Conservation (phyloP, 2,888 invertebrate genomes). For the Azorinus chamasolen region DNA sequence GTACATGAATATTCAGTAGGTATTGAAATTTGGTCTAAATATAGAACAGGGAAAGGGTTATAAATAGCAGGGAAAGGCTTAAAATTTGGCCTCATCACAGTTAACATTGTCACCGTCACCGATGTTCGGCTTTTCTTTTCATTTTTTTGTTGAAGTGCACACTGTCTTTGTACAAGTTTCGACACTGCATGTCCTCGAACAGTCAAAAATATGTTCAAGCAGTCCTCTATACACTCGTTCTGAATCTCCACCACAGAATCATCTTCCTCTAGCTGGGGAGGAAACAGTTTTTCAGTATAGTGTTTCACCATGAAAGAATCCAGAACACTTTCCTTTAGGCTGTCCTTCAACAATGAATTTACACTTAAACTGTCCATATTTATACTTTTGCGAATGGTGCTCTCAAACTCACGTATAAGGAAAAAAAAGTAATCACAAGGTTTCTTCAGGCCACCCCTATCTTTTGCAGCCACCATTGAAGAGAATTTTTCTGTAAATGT, state of each 20-base stretch:
- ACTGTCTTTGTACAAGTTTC: neutral
- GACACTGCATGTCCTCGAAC: neutral
- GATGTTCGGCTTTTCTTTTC: neutral
- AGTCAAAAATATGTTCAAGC: neutral
- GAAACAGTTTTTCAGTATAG: neutral
- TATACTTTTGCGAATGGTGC: neutral
- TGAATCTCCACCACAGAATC: neutral
- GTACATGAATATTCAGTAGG: too few species aligned
- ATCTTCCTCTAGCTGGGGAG: neutral
- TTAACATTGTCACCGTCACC: too few species aligned
- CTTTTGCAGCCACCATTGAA: neutral
- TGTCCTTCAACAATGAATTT: neutral
- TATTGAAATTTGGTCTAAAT: too few species aligned
- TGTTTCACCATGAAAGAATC: neutral
- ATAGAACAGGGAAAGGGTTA: too few species aligned
- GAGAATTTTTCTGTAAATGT: neutral
- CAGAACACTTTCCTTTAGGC: neutral
- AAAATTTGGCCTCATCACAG: too few species aligned
- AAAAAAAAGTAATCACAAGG: neutral
- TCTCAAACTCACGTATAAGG: neutral
- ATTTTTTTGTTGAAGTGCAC: neutral
- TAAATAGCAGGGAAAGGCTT: too few species aligned
- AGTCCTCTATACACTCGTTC: neutral
- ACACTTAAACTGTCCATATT: neutral
- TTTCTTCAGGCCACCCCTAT: neutral